Evolutionary conservation across 1,140 invertebrate species (phyloP), one percentile per base, ranked within the genome.

Genomic region (Stegodyphus mimosarum): DNA sequence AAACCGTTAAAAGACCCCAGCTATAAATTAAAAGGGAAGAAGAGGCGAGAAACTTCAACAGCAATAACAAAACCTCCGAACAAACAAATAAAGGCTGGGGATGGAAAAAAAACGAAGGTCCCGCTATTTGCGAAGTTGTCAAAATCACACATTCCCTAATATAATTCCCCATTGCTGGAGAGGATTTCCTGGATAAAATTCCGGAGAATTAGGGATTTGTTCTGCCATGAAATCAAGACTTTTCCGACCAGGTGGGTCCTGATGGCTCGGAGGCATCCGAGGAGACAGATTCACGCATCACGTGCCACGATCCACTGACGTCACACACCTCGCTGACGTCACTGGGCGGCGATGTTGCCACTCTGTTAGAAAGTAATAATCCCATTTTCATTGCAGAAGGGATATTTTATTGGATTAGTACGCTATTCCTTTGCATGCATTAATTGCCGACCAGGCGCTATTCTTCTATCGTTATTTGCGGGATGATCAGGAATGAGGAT

Each of bases 131-230:
- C 79, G 49, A 83, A 83, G 17, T 83, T 83, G 79, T 83, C 79
- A 83, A 67, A 83, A 83, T 83, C 81, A 83, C 81, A 75, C 81
- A 69, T 75, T 75, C 71, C 48, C 81, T 83, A 74, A 75, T 75
- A 74, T 83, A 83, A 83, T 83, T 75, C 71, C 49, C 55, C 51
- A 18, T 69, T 69, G 18, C 72, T 48, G 69, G 67, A 70, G 51
- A 63, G 72, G 72, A 83, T 83, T 83, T 83, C 81, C 81, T 9
- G 81, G 81, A 83, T 83, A 85, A 85, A 85, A 85, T 85, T 85
- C 83, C 74, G 74, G 83, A 85, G 83, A 85, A 85, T 85, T 85
- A 85, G 74, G 70, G 83, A 78, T 72, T 78, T 78, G 83, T 78
- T 85, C 83, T 85, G 83, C 74, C 83, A 78, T 77, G 74, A 85